phyloP scores from a whole-genome alignment of 35 echinoderm and acorn worm species.

The Diadema setosum region DNA sequence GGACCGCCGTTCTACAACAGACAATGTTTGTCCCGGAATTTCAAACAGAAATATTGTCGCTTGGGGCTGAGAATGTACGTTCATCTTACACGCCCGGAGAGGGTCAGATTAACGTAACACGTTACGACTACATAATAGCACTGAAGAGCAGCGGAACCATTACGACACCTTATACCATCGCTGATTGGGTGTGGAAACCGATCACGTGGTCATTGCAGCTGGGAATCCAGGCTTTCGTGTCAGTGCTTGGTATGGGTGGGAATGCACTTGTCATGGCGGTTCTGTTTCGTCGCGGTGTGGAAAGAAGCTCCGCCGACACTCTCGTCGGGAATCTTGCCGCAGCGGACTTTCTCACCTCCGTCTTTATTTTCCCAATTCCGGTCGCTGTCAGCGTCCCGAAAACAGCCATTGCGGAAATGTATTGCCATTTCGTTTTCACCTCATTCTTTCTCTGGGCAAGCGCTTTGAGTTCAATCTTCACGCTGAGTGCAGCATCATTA shows the following conservation, averaged over 20 bases:
- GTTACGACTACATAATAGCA: too few relatives aligned
- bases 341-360: slow-evolving; percentile 63
- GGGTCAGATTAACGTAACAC: too few relatives aligned
- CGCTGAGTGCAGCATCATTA: slow-evolving; percentile 32
- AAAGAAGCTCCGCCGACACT: slow-evolving; percentile 19
- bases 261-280: slow-evolving; percentile 29
- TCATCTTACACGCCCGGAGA: too few relatives aligned
- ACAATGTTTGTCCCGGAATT: too few relatives aligned
- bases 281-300: neutral
- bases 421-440: slow-evolving; percentile 48
- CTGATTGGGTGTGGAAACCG: neutral
- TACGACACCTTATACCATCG: too few relatives aligned
- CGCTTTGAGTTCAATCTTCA: slow-evolving; percentile 28
- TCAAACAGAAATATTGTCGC: too few relatives aligned
- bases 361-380: slow-evolving; percentile 51
- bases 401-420: slow-evolving; percentile 7
- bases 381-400: neutral
- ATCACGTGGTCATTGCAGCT: slow-evolving; percentile 19
- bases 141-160: too few relatives aligned
- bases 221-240: neutral
- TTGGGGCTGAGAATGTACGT: too few relatives aligned
- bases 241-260: slow-evolving; percentile 55
- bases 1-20: too few relatives aligned
- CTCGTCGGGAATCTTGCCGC: slow-evolving; percentile 50
- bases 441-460: slow-evolving; percentile 36